phyloP scores from a whole-genome alignment of 2,113 vertebrate species.

The Apus apus region DNA sequence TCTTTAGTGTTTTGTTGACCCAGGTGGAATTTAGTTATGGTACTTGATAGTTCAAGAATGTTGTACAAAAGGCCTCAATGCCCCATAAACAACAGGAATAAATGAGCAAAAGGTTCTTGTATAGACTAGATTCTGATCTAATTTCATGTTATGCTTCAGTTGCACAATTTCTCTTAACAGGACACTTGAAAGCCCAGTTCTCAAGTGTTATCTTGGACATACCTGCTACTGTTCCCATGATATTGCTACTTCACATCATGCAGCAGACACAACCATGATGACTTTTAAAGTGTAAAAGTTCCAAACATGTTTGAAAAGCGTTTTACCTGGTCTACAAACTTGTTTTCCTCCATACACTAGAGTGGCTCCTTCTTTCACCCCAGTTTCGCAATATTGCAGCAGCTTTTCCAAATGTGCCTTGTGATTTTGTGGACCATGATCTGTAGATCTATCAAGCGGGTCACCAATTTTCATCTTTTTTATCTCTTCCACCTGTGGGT shows the following conservation, averaged over 20 bases:
- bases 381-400: slow-evolving; percentile 82
- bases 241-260: background rate
- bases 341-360: slow-evolving; percentile 80
- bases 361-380: slow-evolving; percentile 84
- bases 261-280: background rate
- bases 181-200: background rate
- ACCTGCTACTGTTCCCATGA: background rate
- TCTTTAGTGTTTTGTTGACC: background rate
- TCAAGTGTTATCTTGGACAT: background rate
- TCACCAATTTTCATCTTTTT: slow-evolving; percentile 89
- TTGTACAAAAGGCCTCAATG: background rate
- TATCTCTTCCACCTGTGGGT: slow-evolving; percentile 83
- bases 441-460: slow-evolving; percentile 84
- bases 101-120: background rate
- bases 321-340: slow-evolving; percentile 81
- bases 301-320: background rate
- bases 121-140: background rate
- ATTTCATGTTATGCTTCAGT: rapidly evolving
- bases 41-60: background rate
- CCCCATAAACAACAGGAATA: background rate
- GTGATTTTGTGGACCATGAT: slow-evolving; percentile 86
- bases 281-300: background rate
- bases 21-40: background rate
- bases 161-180: background rate
- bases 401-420: slow-evolving; percentile 85